Base-by-base conservation (phyloP, 2,888 invertebrate species). In the Mylabris sibirica region DNA sequence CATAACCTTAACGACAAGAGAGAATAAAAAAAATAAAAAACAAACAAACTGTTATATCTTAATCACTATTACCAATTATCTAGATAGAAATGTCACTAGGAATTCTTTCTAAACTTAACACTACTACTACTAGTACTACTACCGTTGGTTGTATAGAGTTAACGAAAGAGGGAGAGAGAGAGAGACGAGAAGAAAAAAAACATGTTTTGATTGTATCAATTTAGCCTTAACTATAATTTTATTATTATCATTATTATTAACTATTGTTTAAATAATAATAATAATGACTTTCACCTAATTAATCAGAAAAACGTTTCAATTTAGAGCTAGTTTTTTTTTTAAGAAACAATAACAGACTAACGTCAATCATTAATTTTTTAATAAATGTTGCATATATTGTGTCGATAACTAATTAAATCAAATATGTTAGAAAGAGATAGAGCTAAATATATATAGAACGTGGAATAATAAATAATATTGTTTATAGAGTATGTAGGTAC, bases 351-450 rank as follows among this genome's bases (percentile, higher is more conserved):
- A 65, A 64, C 30, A 11, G 11, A 12, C 60, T 60, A 59, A 62
- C 65, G 68, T 65, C 68, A 68, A 68, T 68, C 68, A 68, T 34
- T 68, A 61, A 67, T 67, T 67, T 59, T 38, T 8, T 38, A 38
- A 60, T n/a, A 20, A 49, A 34, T 38, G 64, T 67, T 67, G 64
- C 60, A 30, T 35, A 60, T 63, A 44, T 9, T 34, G 44, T 17
- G 49, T 26, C 49, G 67, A 67, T 67, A 67, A 63, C 59, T 67
- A 67, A 67, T 67, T 67, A 67, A 67, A 63, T 67, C 63, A 63
- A 60, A 59, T 24, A 11, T 41, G 8, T 8, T 11, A 17, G 17
- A 49, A 14, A 62, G 35, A 57, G 24, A 61, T 34, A 34, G 22
- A 60, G 14, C n/a, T 5, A 22, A 2, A 34, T 17, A 34, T 12